Conservation (phyloP, 2,113 vertebrate species). For the Myrmecobius fasciatus region DNA sequence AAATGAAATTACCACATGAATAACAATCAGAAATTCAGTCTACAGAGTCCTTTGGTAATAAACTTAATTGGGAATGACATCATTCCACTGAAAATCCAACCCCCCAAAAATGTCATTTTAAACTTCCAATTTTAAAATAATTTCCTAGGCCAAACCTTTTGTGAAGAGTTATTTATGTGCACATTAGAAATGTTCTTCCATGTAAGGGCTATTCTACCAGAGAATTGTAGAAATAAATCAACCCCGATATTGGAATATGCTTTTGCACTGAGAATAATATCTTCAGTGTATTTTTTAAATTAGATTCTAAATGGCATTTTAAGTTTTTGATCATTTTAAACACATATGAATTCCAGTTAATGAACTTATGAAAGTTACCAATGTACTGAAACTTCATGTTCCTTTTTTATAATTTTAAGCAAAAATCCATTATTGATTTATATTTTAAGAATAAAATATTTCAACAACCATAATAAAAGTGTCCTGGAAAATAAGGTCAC, state of each 20-base stretch:
- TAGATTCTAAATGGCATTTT: slow-evolving; percentile 41
- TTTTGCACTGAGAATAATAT: slow-evolving; percentile 4
- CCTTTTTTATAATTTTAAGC: slow-evolving; percentile 40
- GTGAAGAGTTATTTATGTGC: slow-evolving; percentile 5
- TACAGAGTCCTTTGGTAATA: slow-evolving; percentile 13
- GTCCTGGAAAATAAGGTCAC: slow-evolving; percentile 53
- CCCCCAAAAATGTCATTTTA: slow-evolving; percentile 15
- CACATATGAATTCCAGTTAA: slow-evolving; percentile 22
- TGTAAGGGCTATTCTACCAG: neutral
- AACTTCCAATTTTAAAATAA: slow-evolving; percentile 4
- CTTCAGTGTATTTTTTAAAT: neutral
- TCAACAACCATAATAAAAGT: slow-evolving; percentile 24
- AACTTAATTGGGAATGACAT: slow-evolving; percentile 26
- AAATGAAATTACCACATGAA: slow-evolving; percentile 41
- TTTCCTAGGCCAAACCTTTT: neutral
- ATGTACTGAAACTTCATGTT: slow-evolving; percentile 22
- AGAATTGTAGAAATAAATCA: neutral
- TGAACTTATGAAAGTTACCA: slow-evolving; percentile 23
- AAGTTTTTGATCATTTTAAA: slow-evolving; percentile 35
- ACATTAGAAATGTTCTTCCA: neutral
- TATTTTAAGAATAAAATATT: slow-evolving; percentile 48
- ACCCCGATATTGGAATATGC: slow-evolving; percentile 30
- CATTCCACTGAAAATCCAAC: slow-evolving; percentile 31
- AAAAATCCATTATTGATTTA: slow-evolving; percentile 26
- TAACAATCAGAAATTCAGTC: slow-evolving; percentile 9